These are phyloP conservation scores for Scomber japonicus DNA, from an alignment of 2,113 vertebrate species.

Conservation along the genomic window DNA sequence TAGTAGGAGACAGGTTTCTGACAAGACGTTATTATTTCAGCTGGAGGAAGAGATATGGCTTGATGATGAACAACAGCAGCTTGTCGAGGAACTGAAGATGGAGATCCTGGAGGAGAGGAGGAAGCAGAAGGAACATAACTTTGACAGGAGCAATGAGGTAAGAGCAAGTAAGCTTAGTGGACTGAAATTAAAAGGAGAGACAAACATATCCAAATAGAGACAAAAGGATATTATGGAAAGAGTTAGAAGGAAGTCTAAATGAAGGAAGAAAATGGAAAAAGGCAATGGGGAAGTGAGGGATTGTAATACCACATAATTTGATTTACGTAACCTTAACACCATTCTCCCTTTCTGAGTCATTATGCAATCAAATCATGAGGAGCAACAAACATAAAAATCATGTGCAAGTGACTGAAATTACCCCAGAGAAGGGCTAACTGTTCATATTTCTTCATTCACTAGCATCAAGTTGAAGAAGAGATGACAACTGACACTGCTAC, in stretches of 20 bases:
- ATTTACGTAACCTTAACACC: background rate
- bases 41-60: conserved; percentile 96
- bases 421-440: background rate
- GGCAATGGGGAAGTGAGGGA: background rate
- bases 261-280: too few relatives aligned
- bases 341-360: background rate
- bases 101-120: conserved; percentile 91
- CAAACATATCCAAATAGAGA: conserved; percentile 5
- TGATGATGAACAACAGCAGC: conserved; percentile 94
- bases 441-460: conserved; percentile 13
- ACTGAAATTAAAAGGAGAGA: conserved; percentile 8
- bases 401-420: background rate
- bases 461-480: conserved; percentile 86
- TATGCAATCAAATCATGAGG: background rate
- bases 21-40: conserved; percentile 81
- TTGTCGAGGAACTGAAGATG: conserved; percentile 94
- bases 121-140: conserved; percentile 82
- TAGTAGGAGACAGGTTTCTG: conserved; percentile 32
- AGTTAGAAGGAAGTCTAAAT: background rate
- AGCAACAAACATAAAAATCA: background rate
- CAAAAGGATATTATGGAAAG: background rate
- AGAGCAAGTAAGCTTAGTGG: conserved; percentile 32
- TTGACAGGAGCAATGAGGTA: conserved; percentile 88
- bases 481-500: conserved; percentile 93
- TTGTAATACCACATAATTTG: background rate